Conservation (phyloP, 53 echinoderm and acorn worm genomes). For the Hippasteria phrygiana region DNA sequence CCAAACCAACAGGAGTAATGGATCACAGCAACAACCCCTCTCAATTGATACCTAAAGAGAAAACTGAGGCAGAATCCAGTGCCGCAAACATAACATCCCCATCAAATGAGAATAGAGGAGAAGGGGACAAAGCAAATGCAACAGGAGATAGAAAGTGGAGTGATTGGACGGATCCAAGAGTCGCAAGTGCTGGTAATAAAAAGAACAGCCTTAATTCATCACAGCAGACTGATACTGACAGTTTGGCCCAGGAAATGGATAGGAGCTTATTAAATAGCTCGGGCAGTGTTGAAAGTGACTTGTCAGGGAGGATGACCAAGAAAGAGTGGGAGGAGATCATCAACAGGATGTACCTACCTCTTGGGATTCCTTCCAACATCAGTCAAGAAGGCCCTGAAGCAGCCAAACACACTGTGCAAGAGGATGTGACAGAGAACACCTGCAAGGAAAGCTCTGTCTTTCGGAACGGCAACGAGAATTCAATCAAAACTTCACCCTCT, state of each 20-base stretch:
- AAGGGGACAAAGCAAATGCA: not conserved
- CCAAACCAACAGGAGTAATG: not conserved
- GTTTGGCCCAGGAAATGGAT: not conserved
- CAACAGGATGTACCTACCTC: slow-evolving; percentile 38
- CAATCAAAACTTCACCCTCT: not conserved
- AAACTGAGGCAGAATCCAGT: not conserved
- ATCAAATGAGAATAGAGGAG: not conserved
- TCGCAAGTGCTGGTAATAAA: not conserved
- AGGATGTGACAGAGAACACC: not conserved
- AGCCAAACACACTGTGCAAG: not conserved
- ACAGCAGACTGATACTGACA: slow-evolving; percentile 21
- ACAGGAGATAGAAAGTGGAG: not conserved
- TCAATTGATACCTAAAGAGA: not conserved
- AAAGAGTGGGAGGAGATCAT: slow-evolving; percentile 36
- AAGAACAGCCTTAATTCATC: not conserved
- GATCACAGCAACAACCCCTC: not conserved
- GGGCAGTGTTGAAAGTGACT: not conserved
- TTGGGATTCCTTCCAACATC: slow-evolving; percentile 17
- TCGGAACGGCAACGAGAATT: not conserved
- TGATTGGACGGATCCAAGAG: not conserved
- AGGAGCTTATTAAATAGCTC: not conserved
- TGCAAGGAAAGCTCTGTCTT: not conserved
- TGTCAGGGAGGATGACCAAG: slow-evolving; percentile 34
- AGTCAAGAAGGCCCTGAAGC: not conserved
- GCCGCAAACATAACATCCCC: not conserved